Evolutionary conservation across 2,797 vertebrate species (phyloP), one percentile per base, ranked within the genome.

Genomic region (Merluccius polli): DNA sequence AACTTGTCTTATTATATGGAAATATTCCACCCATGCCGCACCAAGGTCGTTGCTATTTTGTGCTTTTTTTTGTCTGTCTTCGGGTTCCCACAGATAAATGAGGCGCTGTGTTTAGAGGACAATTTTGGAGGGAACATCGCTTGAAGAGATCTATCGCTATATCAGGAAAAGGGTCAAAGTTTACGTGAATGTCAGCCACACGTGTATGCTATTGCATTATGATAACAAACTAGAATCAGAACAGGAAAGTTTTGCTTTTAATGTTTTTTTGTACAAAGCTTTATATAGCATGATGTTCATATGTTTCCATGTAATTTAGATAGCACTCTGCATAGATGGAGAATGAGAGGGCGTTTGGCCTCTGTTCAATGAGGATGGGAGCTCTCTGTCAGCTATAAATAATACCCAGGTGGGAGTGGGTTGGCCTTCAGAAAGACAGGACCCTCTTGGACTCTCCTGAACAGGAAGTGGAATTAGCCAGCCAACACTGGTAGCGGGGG

Each of bases 11-110:
- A 63, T 33, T 63, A 29, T 52, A 59, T 73, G 72, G 18, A 63
- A 73, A 73, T 27, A 75, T 70, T 69, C 65, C 33, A 41, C 75
- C 70, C 21, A 84, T 83, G 75, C 38, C 59, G 24, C 59, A 24
- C 10, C 59, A 65, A 65, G 59, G 59, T 65, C 24, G 59, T 27
- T 59, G 27, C 27, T 27, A 65, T 27, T 65, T 27, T 9, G 59
- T 65, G 59, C 8, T 27, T 65, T 11, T 8, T 65, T 27, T 65
- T 11, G 59, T 65, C 59, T 11, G 6, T 65, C 24, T 27, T 65
- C 11, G 8, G n/a, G 59, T 65, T 65, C 9, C n/a, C 59, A 3
- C 59, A 27, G 2, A 59, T 59, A 24, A 59, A 59, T 24, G 52
- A 59, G 21, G 21, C 18, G n/a, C 52, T 65, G 59, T 10, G 59